A percentile compares a stretch with the other conserved stretches of the same genome.
phyloP scores from a whole-genome alignment of 92 coral and sea anemone genomes.

The Palythoa grandis region DNA sequence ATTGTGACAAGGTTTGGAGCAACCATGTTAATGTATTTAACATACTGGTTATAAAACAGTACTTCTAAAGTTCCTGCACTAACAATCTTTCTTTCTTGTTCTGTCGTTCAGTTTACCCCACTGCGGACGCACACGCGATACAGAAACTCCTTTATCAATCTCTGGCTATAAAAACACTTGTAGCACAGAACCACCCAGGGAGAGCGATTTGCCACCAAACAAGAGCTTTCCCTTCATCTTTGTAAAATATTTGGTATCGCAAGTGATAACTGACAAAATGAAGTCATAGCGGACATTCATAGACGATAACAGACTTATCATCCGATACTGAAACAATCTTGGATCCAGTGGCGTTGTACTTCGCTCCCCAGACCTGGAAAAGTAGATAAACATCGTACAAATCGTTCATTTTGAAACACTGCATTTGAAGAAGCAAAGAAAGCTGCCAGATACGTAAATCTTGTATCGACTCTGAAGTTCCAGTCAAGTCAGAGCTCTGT shows the following conservation, averaged over 20 bases:
- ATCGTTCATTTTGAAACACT: not conserved
- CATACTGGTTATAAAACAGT: not conserved
- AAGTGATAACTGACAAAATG: not conserved
- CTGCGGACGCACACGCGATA: not conserved
- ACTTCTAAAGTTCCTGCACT: not conserved
- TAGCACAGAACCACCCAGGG: not conserved
- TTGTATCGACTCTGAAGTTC: too few species aligned
- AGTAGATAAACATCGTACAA: not conserved
- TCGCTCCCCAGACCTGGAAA: slow-evolving; percentile 93
- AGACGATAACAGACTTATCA: slow-evolving; percentile 87
- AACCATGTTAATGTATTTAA: not conserved
- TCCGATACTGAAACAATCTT: slow-evolving; percentile 97
- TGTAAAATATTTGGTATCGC: not conserved
- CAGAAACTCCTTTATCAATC: not conserved
- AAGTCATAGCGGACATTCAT: slow-evolving; percentile 86
- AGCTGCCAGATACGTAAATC: not conserved
- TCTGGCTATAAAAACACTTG: not conserved
- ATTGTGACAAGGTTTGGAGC: not conserved
- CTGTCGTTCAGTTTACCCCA: not conserved
- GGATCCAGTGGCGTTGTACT: slow-evolving; percentile 97
- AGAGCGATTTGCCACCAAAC: not conserved
- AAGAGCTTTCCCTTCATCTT: not conserved
- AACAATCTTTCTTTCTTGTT: not conserved
- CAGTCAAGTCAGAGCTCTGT: too few species aligned
- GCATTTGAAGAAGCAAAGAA: not conserved